Base-by-base conservation (phyloP, 2,888 invertebrate genomes). In the Auanema sp. region DNA sequence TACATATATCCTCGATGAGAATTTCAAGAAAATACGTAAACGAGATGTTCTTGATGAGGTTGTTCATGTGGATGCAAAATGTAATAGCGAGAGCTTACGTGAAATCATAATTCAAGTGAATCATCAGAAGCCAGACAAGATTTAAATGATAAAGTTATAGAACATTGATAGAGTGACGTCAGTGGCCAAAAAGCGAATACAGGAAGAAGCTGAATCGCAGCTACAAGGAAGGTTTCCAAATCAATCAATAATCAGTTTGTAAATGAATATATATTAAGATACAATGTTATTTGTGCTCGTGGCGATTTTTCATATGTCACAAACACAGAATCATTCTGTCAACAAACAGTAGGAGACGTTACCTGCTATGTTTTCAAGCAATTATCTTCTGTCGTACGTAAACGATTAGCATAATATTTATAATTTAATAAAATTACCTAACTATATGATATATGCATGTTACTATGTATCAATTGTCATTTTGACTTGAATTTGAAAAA, bases 351-450 rank as follows among this genome's bases (percentile, higher is more conserved):
- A 10, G 74, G 71, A 2, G 74, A 74, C 43, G 71, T 74, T 51
- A 74, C 74, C 33, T 74, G 74, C 42, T 74, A 68, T 49, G 54
- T 71, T 21, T 74, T 74, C 63, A 74, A 74, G 44, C 74, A 74
- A 47, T 41, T 74, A n/a, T 67, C 66, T 6, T n/a, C 18, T n/a
- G 52, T 52, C 5, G 21, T 24, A 5, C 18, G 24, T 6, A n/a
- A 18, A 52, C n/a, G 21, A 52, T n/a, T 23, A n/a, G 24, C 24
- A 24, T 52, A n/a, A 23, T 23, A 52, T 52, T 23, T 23, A 6
- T 52, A n/a, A 24, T 52, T 33, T 33, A 33, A 52, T 52, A 23
- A 52, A 52, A 18, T 6, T 52, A 24, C 23, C 11, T 18, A 47
- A 47, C 3, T 8, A 47, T 47, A 47, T 47, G 4, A 33, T 33